Evolutionary conservation across 2,888 invertebrate species (phyloP).

Genomic region (Endomychus coccineus): DNA sequence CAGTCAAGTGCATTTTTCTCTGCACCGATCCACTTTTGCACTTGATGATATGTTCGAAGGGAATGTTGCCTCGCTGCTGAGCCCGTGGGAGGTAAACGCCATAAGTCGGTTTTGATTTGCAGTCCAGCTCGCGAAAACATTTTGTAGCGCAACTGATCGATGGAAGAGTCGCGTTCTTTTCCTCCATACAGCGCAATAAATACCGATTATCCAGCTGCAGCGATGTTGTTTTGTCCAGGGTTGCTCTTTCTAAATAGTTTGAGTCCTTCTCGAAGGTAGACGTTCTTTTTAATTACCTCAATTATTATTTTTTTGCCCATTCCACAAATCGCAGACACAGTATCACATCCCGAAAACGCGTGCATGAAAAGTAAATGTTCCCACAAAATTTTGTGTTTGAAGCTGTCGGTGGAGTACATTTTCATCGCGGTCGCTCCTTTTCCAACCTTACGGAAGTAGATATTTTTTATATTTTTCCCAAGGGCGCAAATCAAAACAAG

Average conservation of each 20-base stretch:
- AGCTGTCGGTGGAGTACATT: constrained; percentile 2
- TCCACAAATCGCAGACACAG: constrained; percentile 19
- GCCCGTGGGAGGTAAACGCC: constrained; percentile 15
- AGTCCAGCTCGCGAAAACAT: constrained; percentile 4
- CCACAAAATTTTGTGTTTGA: constrained; percentile 2
- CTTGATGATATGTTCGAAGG: constrained; percentile 15
- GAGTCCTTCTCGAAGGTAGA: constrained; percentile 6
- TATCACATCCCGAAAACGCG: constrained; percentile 17
- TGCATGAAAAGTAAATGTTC: constrained; percentile 21
- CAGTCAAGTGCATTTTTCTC: constrained; percentile 14
- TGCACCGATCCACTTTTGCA: constrained; percentile 14
- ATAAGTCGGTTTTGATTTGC: constrained; percentile 7
- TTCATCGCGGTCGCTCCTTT: constrained; percentile 1
- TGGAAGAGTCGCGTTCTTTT: constrained; percentile 4
- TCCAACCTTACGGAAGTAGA: constrained; percentile 14
- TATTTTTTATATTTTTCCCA: constrained; percentile 12
- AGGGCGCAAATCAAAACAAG: constrained; percentile 21
- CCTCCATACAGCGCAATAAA: constrained; percentile 19
- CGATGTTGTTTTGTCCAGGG: constrained; percentile 9
- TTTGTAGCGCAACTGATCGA: constrained; percentile 12
- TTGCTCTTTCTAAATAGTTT: constrained; percentile 8
- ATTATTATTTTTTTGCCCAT: constrained; percentile 16
- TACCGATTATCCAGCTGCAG: constrained; percentile 17
- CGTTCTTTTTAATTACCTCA: constrained; percentile 13
- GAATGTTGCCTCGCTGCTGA: constrained; percentile 13